Evolutionary conservation across 92 coral and sea anemone genomes (phyloP), one percentile per base, ranked within the genome.

Genomic region (Blastomussa wellsi): DNA sequence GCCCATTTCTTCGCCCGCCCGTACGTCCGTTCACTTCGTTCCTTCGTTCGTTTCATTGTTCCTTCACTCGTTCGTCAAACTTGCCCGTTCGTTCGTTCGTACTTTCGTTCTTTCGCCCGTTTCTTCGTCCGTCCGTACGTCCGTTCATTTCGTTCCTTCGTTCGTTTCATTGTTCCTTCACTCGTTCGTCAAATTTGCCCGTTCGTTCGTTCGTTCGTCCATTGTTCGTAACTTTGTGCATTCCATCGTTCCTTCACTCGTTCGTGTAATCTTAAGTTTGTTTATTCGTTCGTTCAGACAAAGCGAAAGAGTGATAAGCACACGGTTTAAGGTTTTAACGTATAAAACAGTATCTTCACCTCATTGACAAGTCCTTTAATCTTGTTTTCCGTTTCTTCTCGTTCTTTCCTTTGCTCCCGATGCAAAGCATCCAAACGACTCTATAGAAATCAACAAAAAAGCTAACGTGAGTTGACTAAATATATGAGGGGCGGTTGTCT

Each of bases 351-450:
- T n/a, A 28, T 20, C 74, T 88, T 60, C 85, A 94, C 98, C 92
- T 86, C 91, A 68, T 87, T 92, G 28, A 89, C 95, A 59, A 92
- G 91, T 11, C 94, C 94, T 84, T 88, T 94, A 15, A 88, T 92
- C 77, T 88, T 94, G 75, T 91, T 86, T 64, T 92, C 94, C n/a
- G 98, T 91, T 84, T 96, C 95, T 37, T 88, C 92, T 52, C 85
- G 87, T 55, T 96, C 98, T 38, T 88, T 80, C 36, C 88, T 72
- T 81, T 89, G 95, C 36, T 88, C 73, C 44, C 37, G 42, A 26
- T 70, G 82, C 52, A 68, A 77, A 48, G 62, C 82, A 59, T 83
- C 86, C 13, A 81, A 65, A 28, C 55, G 78, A 75, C 37, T 72
- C 83, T 74, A 62, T n/a, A 62, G 11, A 44, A 26, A 62, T 26